Evolutionary conservation across 2,113 vertebrate species (phyloP), one percentile per base, ranked within the genome.

Genomic region (Nothoprocta pentlandii): DNA sequence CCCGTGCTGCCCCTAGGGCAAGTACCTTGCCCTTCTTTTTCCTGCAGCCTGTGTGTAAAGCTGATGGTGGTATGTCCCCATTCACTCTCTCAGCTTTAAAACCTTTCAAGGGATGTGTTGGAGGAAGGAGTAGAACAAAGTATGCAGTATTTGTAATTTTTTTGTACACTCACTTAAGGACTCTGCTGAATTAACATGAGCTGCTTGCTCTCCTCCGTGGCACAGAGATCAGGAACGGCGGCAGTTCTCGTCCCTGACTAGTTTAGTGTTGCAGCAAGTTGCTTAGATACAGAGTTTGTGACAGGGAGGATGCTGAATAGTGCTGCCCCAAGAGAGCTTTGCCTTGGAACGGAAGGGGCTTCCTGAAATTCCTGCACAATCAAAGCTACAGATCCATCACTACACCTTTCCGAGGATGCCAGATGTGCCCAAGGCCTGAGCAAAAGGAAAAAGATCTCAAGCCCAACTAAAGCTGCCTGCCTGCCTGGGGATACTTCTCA

Each of bases 391-490:
- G 34, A 64, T 34, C 66, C 19, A 4, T 39, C 13, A 21, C 66
- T 51, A 32, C 1, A 2, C 20, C 21, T 30, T 26, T 64, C 20
- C 0, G 0, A 64, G 49, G 42, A 12, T 16, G 47, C 28, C 69
- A 39, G 63, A 26, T 4, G 0, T 77, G 63, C 42, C 58, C 36
- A 13, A n/a, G 42, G 64, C 47, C 77, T 58, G 42, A 28, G 36
- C 83, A 64, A 28, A 17, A 80, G 61, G 53, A 46, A 47, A 30
- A 73, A 73, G n/a, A 36, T 53, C 51, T 53, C 3, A 14, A 54
- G 61, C 44, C 39, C 1, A 0, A 47, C 23, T 1, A n/a, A 47
- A 87, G 14, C 71, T 1, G 1, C 0, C 3, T 28, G n/a, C 12
- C n/a, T 28, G 17, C 1, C 2, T 51, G 23, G 30, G 58, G 44